Evolutionary conservation across 1,140 invertebrate species (phyloP).

Genomic region (Heliconius hermathena): DNA sequence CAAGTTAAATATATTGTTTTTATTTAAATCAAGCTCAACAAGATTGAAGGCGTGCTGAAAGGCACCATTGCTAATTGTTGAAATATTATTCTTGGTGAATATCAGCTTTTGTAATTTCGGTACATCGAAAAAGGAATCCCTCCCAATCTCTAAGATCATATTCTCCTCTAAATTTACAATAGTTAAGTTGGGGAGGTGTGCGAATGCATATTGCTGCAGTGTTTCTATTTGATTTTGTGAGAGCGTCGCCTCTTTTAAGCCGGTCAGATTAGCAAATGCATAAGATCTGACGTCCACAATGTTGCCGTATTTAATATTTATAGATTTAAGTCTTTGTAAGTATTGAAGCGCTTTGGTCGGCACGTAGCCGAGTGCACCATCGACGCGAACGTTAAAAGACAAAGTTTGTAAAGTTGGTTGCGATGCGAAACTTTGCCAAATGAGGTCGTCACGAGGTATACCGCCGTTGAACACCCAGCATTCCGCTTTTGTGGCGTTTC

Average conservation of each 20-base stretch:
- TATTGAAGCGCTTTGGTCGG: conserved; percentile 86
- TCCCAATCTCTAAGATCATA: conserved; percentile 86
- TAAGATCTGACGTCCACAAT: conserved; percentile 85
- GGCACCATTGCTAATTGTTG: conserved; percentile 86
- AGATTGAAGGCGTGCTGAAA: conserved; percentile 86
- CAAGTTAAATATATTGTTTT: conserved; percentile 86
- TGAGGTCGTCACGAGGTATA: conserved; percentile 83
- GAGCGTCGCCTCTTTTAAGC: conserved; percentile 85
- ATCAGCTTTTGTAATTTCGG: conserved; percentile 85
- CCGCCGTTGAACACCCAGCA: conserved; percentile 86
- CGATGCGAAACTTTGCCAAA: conserved; percentile 87
- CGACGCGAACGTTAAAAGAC: conserved; percentile 85
- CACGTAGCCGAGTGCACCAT: conserved; percentile 85
- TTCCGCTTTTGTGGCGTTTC: conserved; percentile 79
- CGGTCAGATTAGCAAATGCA: conserved; percentile 87
- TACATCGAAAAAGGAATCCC: conserved; percentile 86
- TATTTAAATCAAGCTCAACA: conserved; percentile 86
- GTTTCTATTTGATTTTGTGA: conserved; percentile 86
- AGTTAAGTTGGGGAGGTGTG: conserved; percentile 85
- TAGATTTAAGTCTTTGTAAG: conserved; percentile 84
- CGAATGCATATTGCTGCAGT: conserved; percentile 86
- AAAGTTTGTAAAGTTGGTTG: conserved; percentile 87
- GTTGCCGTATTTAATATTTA: conserved; percentile 87
- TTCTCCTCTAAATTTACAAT: conserved; percentile 88
- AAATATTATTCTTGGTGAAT: conserved; percentile 88